Conservation (phyloP, 2,797 vertebrate species). For the Microchirus variegatus region DNA sequence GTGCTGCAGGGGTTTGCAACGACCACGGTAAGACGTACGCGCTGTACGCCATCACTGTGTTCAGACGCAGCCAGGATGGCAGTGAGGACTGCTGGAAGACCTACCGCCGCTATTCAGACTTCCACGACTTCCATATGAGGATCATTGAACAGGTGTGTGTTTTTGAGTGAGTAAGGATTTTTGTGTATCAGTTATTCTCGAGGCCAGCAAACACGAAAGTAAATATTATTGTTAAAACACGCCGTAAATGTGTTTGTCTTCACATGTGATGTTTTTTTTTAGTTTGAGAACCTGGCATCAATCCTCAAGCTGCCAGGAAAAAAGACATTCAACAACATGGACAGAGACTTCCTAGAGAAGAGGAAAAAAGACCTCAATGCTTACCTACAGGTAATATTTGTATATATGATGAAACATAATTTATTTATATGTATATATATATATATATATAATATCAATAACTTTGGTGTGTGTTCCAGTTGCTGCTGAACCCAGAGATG, state of each 20-base stretch:
- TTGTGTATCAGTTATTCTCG: not conserved
- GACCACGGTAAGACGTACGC: conserved; percentile 99
- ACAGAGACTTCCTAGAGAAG: conserved; percentile 97
- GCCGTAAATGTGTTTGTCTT: not conserved
- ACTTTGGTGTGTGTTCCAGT: conserved; percentile 71
- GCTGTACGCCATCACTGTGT: conserved; percentile 95
- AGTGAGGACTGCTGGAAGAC: conserved; percentile 96
- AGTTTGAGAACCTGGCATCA: conserved; percentile 94
- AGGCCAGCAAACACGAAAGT: conserved; percentile 3
- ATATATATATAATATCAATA: not conserved
- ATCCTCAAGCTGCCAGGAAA: conserved; percentile 97
- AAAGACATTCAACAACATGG: conserved; percentile 99
- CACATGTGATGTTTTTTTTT: conserved; percentile 35
- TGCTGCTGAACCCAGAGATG: conserved; percentile 94
- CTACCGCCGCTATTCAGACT: conserved; percentile 97
- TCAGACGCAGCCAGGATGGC: conserved; percentile 85
- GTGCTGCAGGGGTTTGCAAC: conserved; percentile 98
- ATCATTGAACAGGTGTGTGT: conserved; percentile 92
- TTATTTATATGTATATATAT: not conserved
- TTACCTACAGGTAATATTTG: conserved; percentile 90
- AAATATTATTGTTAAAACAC: not conserved
- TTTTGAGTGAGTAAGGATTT: too few species aligned
- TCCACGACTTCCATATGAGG: conserved; percentile 99
- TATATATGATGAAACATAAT: too few species aligned
- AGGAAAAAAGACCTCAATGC: conserved; percentile 98